Evolutionary conservation across 2,797 vertebrate species (phyloP).

Genomic region (Brachymystax lenok): DNA sequence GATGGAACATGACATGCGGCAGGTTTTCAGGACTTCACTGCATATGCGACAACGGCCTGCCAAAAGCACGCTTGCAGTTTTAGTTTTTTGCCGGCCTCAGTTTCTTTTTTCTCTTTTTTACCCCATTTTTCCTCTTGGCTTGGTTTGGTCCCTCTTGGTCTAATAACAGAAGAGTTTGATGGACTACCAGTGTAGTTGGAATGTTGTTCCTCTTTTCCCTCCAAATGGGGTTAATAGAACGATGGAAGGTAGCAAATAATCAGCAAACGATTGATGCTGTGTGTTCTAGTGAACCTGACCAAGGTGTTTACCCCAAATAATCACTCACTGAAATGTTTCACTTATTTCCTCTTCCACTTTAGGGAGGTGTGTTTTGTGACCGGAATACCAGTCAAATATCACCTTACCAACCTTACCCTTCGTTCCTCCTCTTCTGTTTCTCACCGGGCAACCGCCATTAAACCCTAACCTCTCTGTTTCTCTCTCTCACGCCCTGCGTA

Average conservation of each 20-base stretch:
- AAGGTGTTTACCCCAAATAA: too few species aligned
- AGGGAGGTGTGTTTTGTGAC: neutral
- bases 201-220: neutral
- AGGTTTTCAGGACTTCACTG: conserved; percentile 43
- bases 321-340: neutral
- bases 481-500: neutral
- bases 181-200: neutral
- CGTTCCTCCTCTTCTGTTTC: neutral
- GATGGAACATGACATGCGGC: conserved; percentile 46
- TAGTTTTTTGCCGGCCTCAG: neutral
- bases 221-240: neutral
- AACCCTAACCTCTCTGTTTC: neutral
- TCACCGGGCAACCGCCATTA: neutral
- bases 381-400: neutral
- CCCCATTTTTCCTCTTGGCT: conserved; percentile 49
- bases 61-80: conserved; percentile 47
- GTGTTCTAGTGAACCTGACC: too few species aligned
- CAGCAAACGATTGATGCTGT: too few species aligned
- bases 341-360: neutral
- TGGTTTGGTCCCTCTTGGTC: conserved; percentile 8
- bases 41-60: conserved; percentile 46
- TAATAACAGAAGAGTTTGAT: neutral
- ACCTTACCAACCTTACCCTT: neutral
- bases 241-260: neutral
- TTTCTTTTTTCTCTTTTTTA: conserved; percentile 36